Percentiles rank a stretch among this genome's conserved stretches.
Conservation (phyloP, 2,113 vertebrate genomes). For the Probosciger aterrimus region DNA sequence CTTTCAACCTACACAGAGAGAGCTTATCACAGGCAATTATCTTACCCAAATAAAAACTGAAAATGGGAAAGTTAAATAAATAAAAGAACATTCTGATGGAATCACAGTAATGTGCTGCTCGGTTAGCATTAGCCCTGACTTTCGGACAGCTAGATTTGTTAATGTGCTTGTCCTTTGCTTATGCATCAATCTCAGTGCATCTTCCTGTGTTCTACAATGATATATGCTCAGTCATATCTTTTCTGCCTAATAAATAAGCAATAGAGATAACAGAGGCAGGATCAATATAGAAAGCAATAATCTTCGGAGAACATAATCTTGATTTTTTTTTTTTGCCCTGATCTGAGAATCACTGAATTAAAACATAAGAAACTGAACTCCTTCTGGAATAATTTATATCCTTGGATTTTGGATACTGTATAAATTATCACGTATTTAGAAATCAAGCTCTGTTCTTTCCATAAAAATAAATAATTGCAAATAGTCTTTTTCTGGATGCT, state of each 20-base stretch:
- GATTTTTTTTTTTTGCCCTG: not conserved
- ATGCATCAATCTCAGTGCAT: slow-evolving; percentile 48
- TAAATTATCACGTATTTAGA: not conserved
- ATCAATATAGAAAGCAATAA: not conserved
- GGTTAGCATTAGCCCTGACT: slow-evolving; percentile 70
- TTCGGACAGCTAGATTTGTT: slow-evolving; percentile 64
- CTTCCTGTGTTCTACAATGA: slow-evolving; percentile 47
- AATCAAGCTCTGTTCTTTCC: not conserved
- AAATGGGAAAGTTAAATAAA: slow-evolving; percentile 83
- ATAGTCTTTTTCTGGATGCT: not conserved
- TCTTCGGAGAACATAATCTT: not conserved
- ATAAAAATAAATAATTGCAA: not conserved
- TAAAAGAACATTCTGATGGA: slow-evolving; percentile 76
- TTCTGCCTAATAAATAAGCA: slow-evolving; percentile 31
- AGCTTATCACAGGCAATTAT: slow-evolving; percentile 81
- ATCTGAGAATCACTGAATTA: not conserved
- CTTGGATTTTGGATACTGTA: not conserved
- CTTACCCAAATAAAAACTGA: slow-evolving; percentile 81
- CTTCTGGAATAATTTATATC: not conserved
- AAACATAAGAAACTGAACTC: not conserved
- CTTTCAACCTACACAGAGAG: slow-evolving; percentile 52
- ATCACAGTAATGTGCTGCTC: slow-evolving; percentile 66
- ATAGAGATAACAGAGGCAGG: slow-evolving; percentile 4
- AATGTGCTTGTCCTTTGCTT: slow-evolving; percentile 65
- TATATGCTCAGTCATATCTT: slow-evolving; percentile 49